Conservation (phyloP, 1,140 invertebrate species). For the Hypothenemus hampei region DNA sequence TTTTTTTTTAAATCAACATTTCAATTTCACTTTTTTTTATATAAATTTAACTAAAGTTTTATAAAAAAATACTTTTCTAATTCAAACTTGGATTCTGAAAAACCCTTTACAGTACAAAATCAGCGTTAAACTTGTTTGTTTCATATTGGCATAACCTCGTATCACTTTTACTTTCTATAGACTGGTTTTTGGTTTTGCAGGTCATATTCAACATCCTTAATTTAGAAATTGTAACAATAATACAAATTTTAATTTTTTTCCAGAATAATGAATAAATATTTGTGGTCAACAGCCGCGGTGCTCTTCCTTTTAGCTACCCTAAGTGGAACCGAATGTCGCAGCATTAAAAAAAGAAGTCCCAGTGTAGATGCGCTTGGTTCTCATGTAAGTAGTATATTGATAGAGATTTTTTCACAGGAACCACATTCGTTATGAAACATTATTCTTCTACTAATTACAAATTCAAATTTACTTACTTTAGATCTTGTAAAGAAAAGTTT, state of each 20-base stretch:
- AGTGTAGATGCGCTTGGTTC: conserved; percentile 11
- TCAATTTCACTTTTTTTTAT: not conserved
- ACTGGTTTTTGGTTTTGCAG: conserved; percentile 18
- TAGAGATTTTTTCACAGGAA: too few relatives aligned
- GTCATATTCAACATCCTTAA: too few relatives aligned
- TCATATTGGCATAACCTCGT: conserved; percentile 9
- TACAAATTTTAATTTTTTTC: conserved; percentile 21
- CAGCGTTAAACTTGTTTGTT: not conserved
- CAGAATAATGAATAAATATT: conserved; percentile 38
- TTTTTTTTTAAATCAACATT: too few relatives aligned
- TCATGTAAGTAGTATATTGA: conserved; percentile 16
- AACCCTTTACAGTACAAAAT: too few relatives aligned
- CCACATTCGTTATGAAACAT: too few relatives aligned
- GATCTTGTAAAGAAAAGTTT: too few relatives aligned
- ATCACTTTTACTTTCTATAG: conserved; percentile 26
- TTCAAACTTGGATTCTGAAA: too few relatives aligned
- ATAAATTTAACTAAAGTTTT: not conserved
- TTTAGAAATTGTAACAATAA: too few relatives aligned
- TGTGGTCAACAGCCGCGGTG: conserved; percentile 29
- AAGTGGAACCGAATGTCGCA: conserved; percentile 33
- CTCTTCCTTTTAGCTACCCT: conserved; percentile 28
- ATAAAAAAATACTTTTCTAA: too few relatives aligned
- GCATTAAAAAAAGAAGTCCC: conserved; percentile 32
- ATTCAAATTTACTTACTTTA: too few relatives aligned
- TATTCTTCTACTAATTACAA: too few relatives aligned